These are phyloP conservation scores for Acanthochromis polyacanthus DNA, from an alignment of 2,113 vertebrate species.

Conservation along the genomic window DNA sequence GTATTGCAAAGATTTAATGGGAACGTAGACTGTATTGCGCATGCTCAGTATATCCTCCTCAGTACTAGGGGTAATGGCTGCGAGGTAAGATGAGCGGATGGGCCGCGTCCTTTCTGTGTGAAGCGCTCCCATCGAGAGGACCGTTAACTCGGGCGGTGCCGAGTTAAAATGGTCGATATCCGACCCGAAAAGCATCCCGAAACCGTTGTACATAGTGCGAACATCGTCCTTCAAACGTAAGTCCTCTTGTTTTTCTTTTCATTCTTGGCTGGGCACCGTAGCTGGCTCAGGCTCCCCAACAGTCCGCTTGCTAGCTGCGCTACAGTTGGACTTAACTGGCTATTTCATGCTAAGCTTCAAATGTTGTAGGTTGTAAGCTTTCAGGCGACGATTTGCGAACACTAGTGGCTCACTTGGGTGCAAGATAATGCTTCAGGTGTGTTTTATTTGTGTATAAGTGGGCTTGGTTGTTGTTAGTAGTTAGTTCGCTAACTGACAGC, in stretches of 20 bases:
- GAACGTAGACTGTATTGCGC: conserved; percentile 52
- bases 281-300: conserved; percentile 35
- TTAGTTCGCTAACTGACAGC: conserved; percentile 23
- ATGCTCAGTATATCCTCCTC: conserved; percentile 63
- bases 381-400: no score
- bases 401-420: no score
- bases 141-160: conserved; percentile 71
- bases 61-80: conserved; percentile 77
- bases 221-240: conserved; percentile 72
- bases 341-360: conserved; percentile 3
- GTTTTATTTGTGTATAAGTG: not conserved
- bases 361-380: not conserved
- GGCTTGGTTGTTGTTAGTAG: conserved; percentile 30
- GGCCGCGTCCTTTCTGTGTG: conserved; percentile 72
- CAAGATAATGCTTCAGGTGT: not conserved
- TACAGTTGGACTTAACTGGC: conserved; percentile 25
- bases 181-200: conserved; percentile 67
- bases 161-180: conserved; percentile 84
- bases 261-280: conserved; percentile 22
- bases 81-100: conserved; percentile 73
- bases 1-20: not conserved
- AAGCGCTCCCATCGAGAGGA: conserved; percentile 58
- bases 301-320: conserved; percentile 42
- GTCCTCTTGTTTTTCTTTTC: conserved; percentile 44
- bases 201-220: conserved; percentile 63